phyloP scores from a whole-genome alignment of 1,140 invertebrate genomes.

The Antheraea pernyi region DNA sequence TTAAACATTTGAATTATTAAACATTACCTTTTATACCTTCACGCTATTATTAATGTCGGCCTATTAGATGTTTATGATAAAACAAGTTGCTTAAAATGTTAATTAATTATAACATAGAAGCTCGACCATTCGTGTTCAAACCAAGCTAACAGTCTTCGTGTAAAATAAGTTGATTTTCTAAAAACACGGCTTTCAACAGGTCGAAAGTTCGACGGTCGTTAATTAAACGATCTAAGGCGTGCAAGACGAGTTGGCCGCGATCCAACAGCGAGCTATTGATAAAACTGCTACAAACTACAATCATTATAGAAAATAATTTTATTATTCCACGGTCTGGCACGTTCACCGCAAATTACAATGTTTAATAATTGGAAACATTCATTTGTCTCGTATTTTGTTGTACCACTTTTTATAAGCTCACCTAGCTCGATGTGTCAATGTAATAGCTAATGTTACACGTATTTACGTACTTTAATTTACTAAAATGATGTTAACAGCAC shows the following conservation, averaged over 20 bases:
- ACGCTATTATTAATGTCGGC: not conserved
- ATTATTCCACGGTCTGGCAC: slow-evolving; percentile 33
- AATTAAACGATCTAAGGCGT: slow-evolving; percentile 74
- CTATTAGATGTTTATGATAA: not conserved
- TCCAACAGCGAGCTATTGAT: slow-evolving; percentile 66
- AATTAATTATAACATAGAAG: not conserved
- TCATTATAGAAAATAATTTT: slow-evolving; percentile 43
- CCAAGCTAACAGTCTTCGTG: slow-evolving; percentile 42
- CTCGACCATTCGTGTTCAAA: slow-evolving; percentile 27
- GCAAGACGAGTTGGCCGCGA: slow-evolving; percentile 57
- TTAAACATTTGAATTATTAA: not conserved
- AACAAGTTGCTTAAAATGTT: not conserved
- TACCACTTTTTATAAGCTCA: slow-evolving; percentile 8
- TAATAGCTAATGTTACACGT: slow-evolving; percentile 30
- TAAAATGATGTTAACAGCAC: slow-evolving; percentile 36
- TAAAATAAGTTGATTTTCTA: slow-evolving; percentile 65
- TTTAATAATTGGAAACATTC: slow-evolving; percentile 34
- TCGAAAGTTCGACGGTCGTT: slow-evolving; percentile 75
- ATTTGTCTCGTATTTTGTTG: slow-evolving; percentile 29
- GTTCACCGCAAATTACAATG: slow-evolving; percentile 46
- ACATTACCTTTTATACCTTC: not conserved
- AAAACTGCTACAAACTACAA: slow-evolving; percentile 62
- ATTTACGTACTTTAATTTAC: slow-evolving; percentile 34
- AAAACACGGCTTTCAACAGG: slow-evolving; percentile 74
- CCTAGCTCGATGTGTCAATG: slow-evolving; percentile 7